These are phyloP conservation scores for Drosophila kuntzei DNA, from an alignment of 2,888 invertebrate genomes.

Conservation along the genomic window DNA sequence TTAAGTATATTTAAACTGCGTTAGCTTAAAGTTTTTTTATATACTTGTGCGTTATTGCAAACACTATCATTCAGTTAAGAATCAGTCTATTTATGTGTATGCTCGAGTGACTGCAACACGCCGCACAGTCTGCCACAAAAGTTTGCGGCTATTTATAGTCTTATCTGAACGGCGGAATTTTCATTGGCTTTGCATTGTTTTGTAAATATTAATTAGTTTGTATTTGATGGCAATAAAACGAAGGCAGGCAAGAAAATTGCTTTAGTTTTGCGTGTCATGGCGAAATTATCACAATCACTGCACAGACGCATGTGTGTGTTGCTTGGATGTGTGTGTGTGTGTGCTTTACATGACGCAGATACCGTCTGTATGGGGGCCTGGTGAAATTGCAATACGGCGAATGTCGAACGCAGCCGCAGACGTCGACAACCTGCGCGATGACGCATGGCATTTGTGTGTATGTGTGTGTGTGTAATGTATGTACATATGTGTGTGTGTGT, in stretches of 20 bases:
- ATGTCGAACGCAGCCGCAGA: slow-evolving; percentile 24
- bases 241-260: slow-evolving; percentile 51
- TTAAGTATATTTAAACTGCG: too few species aligned
- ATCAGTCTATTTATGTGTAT: slow-evolving; percentile 9
- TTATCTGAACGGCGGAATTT: slow-evolving; percentile 67
- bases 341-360: slow-evolving; percentile 54
- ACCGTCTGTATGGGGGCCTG: slow-evolving; percentile 47
- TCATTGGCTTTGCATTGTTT: slow-evolving; percentile 71
- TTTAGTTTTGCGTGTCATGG: slow-evolving; percentile 72
- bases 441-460: slow-evolving; percentile 56
- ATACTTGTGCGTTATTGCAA: slow-evolving; percentile 13
- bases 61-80: neutral
- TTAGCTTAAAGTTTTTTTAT: neutral
- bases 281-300: slow-evolving; percentile 65
- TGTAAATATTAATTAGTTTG: slow-evolving; percentile 79
- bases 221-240: slow-evolving; percentile 64
- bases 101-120: slow-evolving; percentile 41
- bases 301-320: slow-evolving; percentile 19
- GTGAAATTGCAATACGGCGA: slow-evolving; percentile 69
- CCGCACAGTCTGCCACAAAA: slow-evolving; percentile 53
- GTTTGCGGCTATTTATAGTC: slow-evolving; percentile 52
- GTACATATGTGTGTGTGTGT: neutral
- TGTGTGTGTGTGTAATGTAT: neutral
- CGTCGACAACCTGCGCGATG: slow-evolving; percentile 64
- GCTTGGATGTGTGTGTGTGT: slow-evolving; percentile 10